Evolutionary conservation across 2,113 vertebrate genomes (phyloP).

Genomic region (Gadus macrocephalus): DNA sequence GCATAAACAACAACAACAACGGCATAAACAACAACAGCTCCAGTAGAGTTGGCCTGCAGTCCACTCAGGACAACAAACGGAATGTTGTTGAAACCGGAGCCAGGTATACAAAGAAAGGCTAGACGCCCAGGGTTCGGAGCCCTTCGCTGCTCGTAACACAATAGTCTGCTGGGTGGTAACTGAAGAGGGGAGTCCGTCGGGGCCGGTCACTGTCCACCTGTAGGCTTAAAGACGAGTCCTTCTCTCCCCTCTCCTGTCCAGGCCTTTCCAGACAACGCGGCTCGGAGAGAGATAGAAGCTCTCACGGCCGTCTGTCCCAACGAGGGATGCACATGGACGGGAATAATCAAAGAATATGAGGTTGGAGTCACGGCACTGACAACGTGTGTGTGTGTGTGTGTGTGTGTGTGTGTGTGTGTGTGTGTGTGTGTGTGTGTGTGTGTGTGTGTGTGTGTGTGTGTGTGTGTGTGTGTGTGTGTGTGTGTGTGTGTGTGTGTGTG

Average conservation of each 20-base stretch:
- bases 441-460: neutral
- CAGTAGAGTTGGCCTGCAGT: too few relatives aligned
- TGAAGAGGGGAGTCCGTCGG: too few relatives aligned
- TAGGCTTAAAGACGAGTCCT: neutral
- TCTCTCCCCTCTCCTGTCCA: constrained; percentile 45
- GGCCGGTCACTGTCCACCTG: too few relatives aligned
- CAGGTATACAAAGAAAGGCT: too few relatives aligned
- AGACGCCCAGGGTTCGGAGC: too few relatives aligned
- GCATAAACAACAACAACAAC: too few relatives aligned
- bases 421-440: neutral
- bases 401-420: neutral
- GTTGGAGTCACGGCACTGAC: constrained; percentile 50
- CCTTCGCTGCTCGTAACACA: too few relatives aligned
- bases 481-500: neutral
- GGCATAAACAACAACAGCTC: too few relatives aligned
- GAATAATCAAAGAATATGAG: constrained; percentile 94
- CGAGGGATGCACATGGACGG: constrained; percentile 87
- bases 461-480: neutral
- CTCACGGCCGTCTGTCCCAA: constrained; percentile 85
- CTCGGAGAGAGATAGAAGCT: constrained; percentile 90
- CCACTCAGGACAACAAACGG: too few relatives aligned
- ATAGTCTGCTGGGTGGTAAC: too few relatives aligned
- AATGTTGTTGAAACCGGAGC: too few relatives aligned
- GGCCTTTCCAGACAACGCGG: constrained; percentile 96
- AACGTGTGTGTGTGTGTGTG: neutral